Evolutionary conservation across 1,140 invertebrate species (phyloP).

Genomic region (Trichonephila inaurata): DNA sequence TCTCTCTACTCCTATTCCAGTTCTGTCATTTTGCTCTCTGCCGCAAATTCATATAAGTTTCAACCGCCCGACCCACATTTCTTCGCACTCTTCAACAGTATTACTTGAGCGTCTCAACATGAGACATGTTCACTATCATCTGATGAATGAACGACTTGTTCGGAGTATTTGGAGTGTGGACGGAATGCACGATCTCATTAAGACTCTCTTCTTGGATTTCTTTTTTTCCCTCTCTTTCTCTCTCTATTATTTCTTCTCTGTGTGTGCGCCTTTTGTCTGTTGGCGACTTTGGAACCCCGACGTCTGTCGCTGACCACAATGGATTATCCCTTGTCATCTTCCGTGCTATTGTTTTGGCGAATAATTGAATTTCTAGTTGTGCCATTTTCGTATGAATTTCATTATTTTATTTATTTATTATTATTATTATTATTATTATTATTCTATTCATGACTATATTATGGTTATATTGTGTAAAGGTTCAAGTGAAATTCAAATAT

Average conservation of each 20-base stretch:
- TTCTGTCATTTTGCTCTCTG: background rate
- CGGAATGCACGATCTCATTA: conserved; percentile 34
- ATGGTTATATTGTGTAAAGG: too few relatives aligned
- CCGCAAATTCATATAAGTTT: background rate
- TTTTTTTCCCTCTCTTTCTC: background rate
- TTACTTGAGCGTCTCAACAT: background rate
- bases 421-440: too few relatives aligned
- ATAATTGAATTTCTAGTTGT: background rate
- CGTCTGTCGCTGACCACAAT: conserved; percentile 27
- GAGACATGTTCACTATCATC: conserved; percentile 34
- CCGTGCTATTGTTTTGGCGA: background rate
- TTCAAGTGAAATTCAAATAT: too few relatives aligned
- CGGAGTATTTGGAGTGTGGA: conserved; percentile 13
- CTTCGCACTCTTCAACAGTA: background rate
- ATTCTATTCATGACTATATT: too few relatives aligned
- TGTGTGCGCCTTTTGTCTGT: background rate
- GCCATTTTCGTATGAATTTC: background rate
- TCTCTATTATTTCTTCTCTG: background rate
- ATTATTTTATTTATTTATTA: too few relatives aligned
- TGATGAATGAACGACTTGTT: conserved; percentile 10
- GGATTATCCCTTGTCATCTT: background rate
- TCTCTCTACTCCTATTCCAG: background rate
- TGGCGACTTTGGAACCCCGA: background rate
- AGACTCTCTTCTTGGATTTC: conserved; percentile 15
- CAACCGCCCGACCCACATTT: background rate